Base-by-base conservation (phyloP, 1,140 invertebrate genomes). In the Drosophila kurseongensis region DNA sequence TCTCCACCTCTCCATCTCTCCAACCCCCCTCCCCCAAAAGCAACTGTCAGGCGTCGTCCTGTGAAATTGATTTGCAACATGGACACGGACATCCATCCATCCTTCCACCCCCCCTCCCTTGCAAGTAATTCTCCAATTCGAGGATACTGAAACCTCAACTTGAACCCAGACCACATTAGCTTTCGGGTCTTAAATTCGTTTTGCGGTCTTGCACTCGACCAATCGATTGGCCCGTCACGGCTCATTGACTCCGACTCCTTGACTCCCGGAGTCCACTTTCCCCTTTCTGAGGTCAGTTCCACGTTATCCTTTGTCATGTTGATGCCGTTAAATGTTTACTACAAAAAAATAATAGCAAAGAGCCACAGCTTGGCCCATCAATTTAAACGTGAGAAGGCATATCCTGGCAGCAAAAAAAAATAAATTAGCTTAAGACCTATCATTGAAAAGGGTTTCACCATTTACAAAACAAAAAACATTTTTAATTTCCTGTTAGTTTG, bases 191-290 rank as follows among this genome's bases (percentile, higher is more conserved):
- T 73, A 58, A 76, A 69, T 62, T 83, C 51, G 67, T 69, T 77
- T 78, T 79, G 83, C 48, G 78, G 75, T 63, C 69, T 73, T 82
- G 78, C 75, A 81, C 75, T 79, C 47, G 75, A 78, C 59, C 79
- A 88, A 86, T 88, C 83, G 83, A 86, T 86, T 86, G 88, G 75
- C 66, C 50, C 65, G 62, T 75, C 83, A 88, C 76, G 83, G 83
- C 83, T 86, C 83, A 86, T 86, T 86, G 83, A 76, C 75, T 83
- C 59, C 47, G 56, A 27, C 13, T 8, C 27, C 56, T 47, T 12
- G 16, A 9, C 40, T 16, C 10, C 14, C n/a, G 12, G 14, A 13
- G 5, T 12, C 41, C 7, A 4, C n/a, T 23, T 23, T 23, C 23
- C 23, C 16, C 36, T 63, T 61, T 62, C 55, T 76, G 74, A 44